Percentiles rank a stretch among this genome's conserved stretches.
phyloP scores from a whole-genome alignment of 2,888 invertebrate genomes.

The Crematogaster levior region DNA sequence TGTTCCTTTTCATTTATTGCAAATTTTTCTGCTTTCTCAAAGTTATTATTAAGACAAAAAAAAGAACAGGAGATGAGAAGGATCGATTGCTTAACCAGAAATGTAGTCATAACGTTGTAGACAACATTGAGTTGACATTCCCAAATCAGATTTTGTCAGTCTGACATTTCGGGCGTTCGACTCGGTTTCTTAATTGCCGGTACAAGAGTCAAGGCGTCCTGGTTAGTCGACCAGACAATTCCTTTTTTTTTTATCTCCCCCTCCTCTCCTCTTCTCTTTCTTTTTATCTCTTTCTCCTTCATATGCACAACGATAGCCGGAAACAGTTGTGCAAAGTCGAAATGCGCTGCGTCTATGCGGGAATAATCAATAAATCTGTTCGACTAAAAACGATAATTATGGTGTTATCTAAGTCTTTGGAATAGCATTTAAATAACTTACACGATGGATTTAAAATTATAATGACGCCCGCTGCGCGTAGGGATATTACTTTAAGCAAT shows the following conservation, averaged over 20 bases:
- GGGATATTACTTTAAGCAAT: conserved; percentile 38
- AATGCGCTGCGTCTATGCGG: conserved; percentile 6
- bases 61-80: conserved; percentile 38
- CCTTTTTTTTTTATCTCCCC: not conserved
- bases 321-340: conserved; percentile 12
- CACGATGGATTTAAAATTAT: conserved; percentile 34
- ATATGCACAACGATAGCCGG: not conserved
- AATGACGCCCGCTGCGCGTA: conserved; percentile 10
- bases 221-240: conserved; percentile 66
- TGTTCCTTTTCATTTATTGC: not conserved
- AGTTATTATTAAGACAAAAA: conserved; percentile 28
- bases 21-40: not conserved
- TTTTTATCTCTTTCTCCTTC: not conserved
- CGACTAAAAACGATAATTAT: conserved; percentile 38
- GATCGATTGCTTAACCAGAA: conserved; percentile 28
- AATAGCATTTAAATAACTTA: conserved; percentile 44
- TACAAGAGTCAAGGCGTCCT: conserved; percentile 63
- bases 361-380: conserved; percentile 39
- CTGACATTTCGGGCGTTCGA: conserved; percentile 75
- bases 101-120: conserved; percentile 54
- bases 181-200: conserved; percentile 68
- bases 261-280: not conserved
- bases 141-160: conserved; percentile 77
- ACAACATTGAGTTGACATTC: conserved; percentile 73
- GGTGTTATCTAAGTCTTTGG: conserved; percentile 27